phyloP scores from a whole-genome alignment of 2,888 invertebrate species.

The Metopia argyrocephala region DNA sequence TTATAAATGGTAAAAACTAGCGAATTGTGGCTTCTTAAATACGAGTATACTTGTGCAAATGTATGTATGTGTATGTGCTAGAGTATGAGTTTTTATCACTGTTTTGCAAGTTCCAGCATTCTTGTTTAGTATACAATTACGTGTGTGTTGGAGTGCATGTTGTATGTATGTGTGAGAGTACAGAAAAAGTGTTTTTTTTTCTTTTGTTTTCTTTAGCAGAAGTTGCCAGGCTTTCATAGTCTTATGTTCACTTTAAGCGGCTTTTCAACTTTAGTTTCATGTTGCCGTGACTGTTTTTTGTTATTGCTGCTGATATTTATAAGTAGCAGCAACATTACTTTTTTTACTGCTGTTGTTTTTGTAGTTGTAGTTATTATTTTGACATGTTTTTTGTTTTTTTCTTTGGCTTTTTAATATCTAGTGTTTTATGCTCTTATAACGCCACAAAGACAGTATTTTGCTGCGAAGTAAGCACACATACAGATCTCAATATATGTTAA shows the following conservation, averaged over 20 bases:
- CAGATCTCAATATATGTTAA: too few species aligned
- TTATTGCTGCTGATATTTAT: too few species aligned
- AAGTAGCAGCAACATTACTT: too few species aligned
- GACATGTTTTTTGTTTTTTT: background rate
- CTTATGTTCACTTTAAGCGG: slow-evolving; percentile 58
- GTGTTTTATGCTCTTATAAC: background rate
- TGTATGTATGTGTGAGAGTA: background rate
- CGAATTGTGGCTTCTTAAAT: slow-evolving; percentile 15
- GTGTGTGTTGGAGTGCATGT: background rate
- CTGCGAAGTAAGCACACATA: background rate
- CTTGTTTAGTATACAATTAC: too few species aligned
- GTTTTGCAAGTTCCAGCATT: slow-evolving; percentile 1
- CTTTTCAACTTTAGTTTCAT: slow-evolving; percentile 47
- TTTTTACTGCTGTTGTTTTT: background rate
- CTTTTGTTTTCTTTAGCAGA: slow-evolving; percentile 1
- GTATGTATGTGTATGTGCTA: background rate
- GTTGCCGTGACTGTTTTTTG: too few species aligned
- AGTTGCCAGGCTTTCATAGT: slow-evolving; percentile 44
- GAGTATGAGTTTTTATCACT: background rate
- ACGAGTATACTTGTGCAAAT: too few species aligned
- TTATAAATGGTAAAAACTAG: background rate
- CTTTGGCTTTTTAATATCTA: background rate
- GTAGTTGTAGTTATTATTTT: background rate
- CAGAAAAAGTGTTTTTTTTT: background rate
- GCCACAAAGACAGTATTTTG: background rate